These are phyloP conservation scores for Coreius guichenoti DNA, from an alignment of 2,797 vertebrate genomes.

Conservation along the genomic window DNA sequence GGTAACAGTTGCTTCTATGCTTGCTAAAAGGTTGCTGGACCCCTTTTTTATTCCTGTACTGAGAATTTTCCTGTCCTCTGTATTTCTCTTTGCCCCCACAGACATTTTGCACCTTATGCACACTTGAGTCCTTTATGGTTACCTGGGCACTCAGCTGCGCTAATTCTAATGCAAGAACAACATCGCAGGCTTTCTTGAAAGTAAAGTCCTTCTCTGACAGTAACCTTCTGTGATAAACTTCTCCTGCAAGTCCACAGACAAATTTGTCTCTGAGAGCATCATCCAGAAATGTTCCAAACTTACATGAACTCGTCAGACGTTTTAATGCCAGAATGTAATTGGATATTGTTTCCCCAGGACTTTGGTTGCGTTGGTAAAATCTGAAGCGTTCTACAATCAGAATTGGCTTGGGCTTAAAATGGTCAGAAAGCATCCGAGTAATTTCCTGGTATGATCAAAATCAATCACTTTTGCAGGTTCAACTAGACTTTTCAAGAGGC, in stretches of 20 bases:
- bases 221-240: neutral
- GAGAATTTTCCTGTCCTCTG: neutral
- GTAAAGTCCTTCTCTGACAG: neutral
- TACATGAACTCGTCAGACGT: neutral
- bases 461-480: neutral
- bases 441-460: neutral
- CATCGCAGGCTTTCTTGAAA: neutral
- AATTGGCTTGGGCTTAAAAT: neutral
- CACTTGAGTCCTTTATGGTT: neutral
- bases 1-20: neutral
- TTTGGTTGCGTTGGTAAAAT: too few species aligned
- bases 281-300: neutral
- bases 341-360: neutral
- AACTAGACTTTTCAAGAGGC: conserved; percentile 12
- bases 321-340: neutral
- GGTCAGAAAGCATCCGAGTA: neutral
- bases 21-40: neutral
- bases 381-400: neutral
- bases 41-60: neutral
- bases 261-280: neutral
- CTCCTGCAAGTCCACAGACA: neutral
- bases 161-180: neutral
- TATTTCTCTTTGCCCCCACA: neutral
- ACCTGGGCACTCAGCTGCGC: neutral
- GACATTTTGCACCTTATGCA: neutral